Evolutionary conservation across 2,113 vertebrate genomes (phyloP), one percentile per base, ranked within the genome.

Genomic region (Miniopterus natalensis): DNA sequence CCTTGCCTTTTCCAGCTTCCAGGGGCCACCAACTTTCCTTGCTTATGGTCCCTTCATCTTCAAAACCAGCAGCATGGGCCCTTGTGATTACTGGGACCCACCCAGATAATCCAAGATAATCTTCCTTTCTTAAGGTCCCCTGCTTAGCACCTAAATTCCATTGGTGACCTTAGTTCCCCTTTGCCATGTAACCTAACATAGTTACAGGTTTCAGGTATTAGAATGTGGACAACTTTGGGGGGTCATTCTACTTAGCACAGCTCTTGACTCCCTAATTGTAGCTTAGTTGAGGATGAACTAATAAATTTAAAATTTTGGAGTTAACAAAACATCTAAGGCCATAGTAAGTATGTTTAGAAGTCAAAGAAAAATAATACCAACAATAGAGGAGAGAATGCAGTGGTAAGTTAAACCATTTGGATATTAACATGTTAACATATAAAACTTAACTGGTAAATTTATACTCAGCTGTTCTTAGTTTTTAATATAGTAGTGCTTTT

Each of bases 331-430:
- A 45, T 36, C 61, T 75, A 86, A 79, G 9, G 15, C 14, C 8
- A 51, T 83, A 57, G 17, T 70, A 81, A 86, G 40, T 70, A 88
- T 15, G 12, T 66, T 70, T 71, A 73, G 57, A 92, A 45, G 49
- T 85, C 80, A 95, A 95, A 40, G 47, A 73, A 59, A 68, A 75
- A 81, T 88, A 49, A 86, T 73, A 45, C 6, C 31, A 93, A 29
- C 4, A 51, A 13, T n/a, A 87, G 45, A 68, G n/a, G 61, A 71
- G 70, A 74, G 84, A 85, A 68, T 75, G 63, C 29, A 73, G 25
- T 78, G 15, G 31, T 31, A 73, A 73, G 36, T 65, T 74, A 42
- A 81, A 1, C 20, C 27, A 45, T 17, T 51, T 53, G 13, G 15
- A 40, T 59, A 13, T 90, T 74, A 83, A 45, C 1, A 0, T 75